Conservation (phyloP, 2,888 invertebrate species). For the Synanthedon myopaeformis region DNA sequence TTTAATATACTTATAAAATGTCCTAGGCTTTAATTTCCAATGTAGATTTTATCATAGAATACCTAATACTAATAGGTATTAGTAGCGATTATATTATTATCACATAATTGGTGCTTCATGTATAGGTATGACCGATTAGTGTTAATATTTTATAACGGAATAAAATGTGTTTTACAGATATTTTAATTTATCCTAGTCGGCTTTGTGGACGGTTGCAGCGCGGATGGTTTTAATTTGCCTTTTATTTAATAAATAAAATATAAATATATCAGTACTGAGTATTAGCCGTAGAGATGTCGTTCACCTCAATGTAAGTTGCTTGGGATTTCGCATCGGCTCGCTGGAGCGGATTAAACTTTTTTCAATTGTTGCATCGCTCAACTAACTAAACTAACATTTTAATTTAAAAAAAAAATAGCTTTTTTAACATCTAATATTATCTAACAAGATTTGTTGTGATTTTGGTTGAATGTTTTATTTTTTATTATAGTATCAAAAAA, state of each 20-base stretch:
- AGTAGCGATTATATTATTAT: conserved; percentile 5
- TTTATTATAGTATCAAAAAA: too few species aligned
- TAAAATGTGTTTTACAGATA: conserved; percentile 37
- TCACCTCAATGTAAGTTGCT: conserved; percentile 63
- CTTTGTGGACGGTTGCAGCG: conserved; percentile 32
- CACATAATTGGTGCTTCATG: conserved; percentile 8
- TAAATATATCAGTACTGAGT: conserved; percentile 13
- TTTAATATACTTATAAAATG: neutral
- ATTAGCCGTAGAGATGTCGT: conserved; percentile 46
- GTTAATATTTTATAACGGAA: conserved; percentile 14
- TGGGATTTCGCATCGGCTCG: conserved; percentile 9
- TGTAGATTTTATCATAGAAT: neutral
- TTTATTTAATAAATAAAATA: too few species aligned
- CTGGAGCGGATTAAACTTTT: neutral
- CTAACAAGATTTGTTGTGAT: too few species aligned
- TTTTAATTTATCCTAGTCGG: conserved; percentile 30
- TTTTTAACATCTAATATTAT: too few species aligned
- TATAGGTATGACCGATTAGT: conserved; percentile 9
- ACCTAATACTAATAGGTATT: neutral
- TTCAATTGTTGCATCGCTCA: too few species aligned
- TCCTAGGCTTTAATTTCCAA: neutral
- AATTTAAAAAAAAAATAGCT: too few species aligned
- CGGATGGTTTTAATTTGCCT: conserved; percentile 21
- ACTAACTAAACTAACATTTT: too few species aligned
- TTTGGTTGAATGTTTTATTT: too few species aligned